These are phyloP conservation scores for Lottia gigantea DNA, from an alignment of 2,888 invertebrate genomes.

Conservation along the genomic window DNA sequence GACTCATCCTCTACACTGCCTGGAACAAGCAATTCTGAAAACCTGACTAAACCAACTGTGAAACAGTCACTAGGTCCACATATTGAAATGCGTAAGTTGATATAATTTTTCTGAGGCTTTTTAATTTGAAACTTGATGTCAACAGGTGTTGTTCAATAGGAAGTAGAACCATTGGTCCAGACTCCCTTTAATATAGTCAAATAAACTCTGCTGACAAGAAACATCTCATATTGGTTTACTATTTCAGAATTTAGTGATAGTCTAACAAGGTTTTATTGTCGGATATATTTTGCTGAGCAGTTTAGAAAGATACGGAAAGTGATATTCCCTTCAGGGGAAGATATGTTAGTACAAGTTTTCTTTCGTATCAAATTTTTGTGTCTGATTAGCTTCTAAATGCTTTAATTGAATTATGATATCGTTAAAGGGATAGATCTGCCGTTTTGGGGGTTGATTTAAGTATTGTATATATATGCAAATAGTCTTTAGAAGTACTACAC, in stretches of 20 bases:
- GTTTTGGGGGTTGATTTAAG: too few relatives aligned
- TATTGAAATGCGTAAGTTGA: constrained; percentile 61
- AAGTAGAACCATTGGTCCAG: too few relatives aligned
- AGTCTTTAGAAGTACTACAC: too few relatives aligned
- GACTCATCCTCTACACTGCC: neutral
- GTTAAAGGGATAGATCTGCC: too few relatives aligned
- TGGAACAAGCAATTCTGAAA: constrained; percentile 25
- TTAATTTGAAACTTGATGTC: too few relatives aligned
- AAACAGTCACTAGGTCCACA: constrained; percentile 44
- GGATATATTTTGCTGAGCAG: constrained; percentile 87
- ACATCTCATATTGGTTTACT: neutral
- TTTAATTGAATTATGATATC: too few relatives aligned
- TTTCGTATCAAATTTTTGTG: neutral
- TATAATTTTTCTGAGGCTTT: neutral
- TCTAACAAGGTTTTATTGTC: constrained; percentile 85
- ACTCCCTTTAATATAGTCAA: too few relatives aligned
- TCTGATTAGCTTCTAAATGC: neutral
- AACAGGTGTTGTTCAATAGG: too few relatives aligned
- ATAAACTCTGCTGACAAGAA: neutral
- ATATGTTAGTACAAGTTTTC: constrained; percentile 69
- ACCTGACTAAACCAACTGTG: constrained; percentile 32
- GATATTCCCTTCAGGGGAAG: constrained; percentile 76
- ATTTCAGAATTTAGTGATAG: constrained; percentile 61
- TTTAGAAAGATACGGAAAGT: constrained; percentile 83
- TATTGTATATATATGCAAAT: too few relatives aligned